phyloP scores from a whole-genome alignment of 1,140 invertebrate genomes.

The Cydia splendana region DNA sequence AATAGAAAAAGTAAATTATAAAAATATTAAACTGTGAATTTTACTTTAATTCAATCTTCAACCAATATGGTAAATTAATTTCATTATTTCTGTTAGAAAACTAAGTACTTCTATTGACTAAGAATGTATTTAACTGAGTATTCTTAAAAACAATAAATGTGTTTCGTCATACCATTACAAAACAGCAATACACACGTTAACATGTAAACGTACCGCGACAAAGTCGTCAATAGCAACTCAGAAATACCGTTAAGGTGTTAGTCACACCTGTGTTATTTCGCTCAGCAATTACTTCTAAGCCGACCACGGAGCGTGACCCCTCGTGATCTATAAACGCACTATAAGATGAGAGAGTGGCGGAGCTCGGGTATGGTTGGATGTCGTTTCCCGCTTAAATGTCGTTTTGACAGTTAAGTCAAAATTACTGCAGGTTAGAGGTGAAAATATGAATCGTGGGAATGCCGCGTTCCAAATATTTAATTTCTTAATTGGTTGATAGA shows the following conservation, averaged over 20 bases:
- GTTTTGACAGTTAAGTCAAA: conserved; percentile 67
- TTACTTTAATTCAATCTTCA: too few species aligned
- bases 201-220: conserved; percentile 20
- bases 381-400: conserved; percentile 52
- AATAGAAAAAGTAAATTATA: neutral
- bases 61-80: neutral
- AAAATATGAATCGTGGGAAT: conserved; percentile 65
- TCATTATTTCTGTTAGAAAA: neutral
- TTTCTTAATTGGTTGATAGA: neutral
- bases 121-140: neutral
- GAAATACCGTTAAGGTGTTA: conserved; percentile 57
- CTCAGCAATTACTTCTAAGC: conserved; percentile 56
- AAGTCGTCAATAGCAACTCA: conserved; percentile 21
- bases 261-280: conserved; percentile 61
- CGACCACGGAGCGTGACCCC: conserved; percentile 48
- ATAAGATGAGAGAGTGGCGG: conserved; percentile 33
- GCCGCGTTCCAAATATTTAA: conserved; percentile 29
- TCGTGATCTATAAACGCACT: conserved; percentile 17
- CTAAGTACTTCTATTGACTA: neutral
- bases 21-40: neutral
- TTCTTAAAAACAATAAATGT: conserved; percentile 6
- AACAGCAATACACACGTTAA: conserved; percentile 18
- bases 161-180: conserved; percentile 9
- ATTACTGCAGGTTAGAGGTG: conserved; percentile 64
- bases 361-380: conserved; percentile 49